Conservation (phyloP, 2,113 vertebrate species). For the Lepisosteus osseus region DNA sequence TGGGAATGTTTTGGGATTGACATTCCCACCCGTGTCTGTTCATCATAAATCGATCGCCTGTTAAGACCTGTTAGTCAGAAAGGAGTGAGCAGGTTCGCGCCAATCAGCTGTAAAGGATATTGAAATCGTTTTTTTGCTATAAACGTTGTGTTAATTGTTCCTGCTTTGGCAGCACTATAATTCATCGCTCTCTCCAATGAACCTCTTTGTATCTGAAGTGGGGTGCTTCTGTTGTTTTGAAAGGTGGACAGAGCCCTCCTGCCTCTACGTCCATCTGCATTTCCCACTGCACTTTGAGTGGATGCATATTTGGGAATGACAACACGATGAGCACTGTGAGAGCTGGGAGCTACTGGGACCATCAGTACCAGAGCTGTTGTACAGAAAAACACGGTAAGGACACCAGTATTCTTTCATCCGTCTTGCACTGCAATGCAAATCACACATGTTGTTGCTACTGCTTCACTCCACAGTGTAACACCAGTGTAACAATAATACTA, state of each 20-base stretch:
- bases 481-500: too few relatives aligned
- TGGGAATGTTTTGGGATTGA: too few relatives aligned
- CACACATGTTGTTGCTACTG: too few relatives aligned
- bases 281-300: slow-evolving; percentile 55
- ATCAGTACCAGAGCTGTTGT: neutral
- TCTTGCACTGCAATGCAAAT: too few relatives aligned
- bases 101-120: too few relatives aligned
- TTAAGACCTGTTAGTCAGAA: too few relatives aligned
- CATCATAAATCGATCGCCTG: too few relatives aligned
- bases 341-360: slow-evolving; percentile 25
- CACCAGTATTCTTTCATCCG: too few relatives aligned
- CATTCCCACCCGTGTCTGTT: too few relatives aligned
- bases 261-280: slow-evolving; percentile 56
- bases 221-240: slow-evolving; percentile 27
- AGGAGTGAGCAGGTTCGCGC: neutral
- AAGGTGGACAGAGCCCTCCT: slow-evolving; percentile 20
- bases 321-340: slow-evolving; percentile 19
- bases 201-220: slow-evolving; percentile 35
- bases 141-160: too few relatives aligned
- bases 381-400: too few relatives aligned
- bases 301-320: slow-evolving; percentile 57
- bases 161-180: neutral
- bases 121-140: neutral
- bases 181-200: neutral
- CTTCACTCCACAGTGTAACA: too few relatives aligned